Evolutionary conservation across 2,113 vertebrate species (phyloP).

Genomic region (Leptobrachium leishanense): DNA sequence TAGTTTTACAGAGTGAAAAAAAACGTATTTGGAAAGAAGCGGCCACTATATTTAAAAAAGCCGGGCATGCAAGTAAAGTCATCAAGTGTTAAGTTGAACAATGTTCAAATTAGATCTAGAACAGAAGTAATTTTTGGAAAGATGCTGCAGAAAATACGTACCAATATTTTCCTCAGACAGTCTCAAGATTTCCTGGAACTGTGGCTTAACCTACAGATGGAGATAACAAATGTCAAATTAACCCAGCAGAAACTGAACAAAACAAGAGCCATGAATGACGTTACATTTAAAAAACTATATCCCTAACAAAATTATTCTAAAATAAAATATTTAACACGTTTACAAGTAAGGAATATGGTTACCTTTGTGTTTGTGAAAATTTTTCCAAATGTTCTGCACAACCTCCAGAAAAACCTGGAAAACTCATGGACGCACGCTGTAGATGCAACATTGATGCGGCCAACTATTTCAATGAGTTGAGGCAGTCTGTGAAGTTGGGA

Average conservation of each 20-base stretch:
- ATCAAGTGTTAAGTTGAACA: not conserved
- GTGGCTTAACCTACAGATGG: slow-evolving; percentile 86
- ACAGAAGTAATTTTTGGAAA: slow-evolving; percentile 44
- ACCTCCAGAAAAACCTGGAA: slow-evolving; percentile 97
- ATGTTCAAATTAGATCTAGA: not conserved
- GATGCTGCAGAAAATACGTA: slow-evolving; percentile 61
- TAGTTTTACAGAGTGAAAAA: too few relatives aligned
- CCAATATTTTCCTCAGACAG: slow-evolving; percentile 97
- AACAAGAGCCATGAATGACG: too few relatives aligned
- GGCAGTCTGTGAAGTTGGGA: slow-evolving; percentile 78
- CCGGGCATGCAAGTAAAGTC: too few relatives aligned
- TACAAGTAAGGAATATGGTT: slow-evolving; percentile 35
- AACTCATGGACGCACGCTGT: slow-evolving; percentile 96
- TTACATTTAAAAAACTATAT: too few relatives aligned
- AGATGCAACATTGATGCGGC: slow-evolving; percentile 92
- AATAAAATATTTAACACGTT: too few relatives aligned
- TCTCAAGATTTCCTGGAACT: slow-evolving; percentile 97
- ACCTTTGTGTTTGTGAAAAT: slow-evolving; percentile 99
- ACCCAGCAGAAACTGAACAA: too few relatives aligned
- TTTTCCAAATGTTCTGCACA: slow-evolving; percentile 97
- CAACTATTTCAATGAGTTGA: slow-evolving; percentile 93
- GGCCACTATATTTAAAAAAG: too few relatives aligned
- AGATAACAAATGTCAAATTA: not conserved
- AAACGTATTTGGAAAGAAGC: too few relatives aligned
- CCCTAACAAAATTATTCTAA: too few relatives aligned